phyloP scores from a whole-genome alignment of 2,888 invertebrate species.

The Itoplectis maculator region DNA sequence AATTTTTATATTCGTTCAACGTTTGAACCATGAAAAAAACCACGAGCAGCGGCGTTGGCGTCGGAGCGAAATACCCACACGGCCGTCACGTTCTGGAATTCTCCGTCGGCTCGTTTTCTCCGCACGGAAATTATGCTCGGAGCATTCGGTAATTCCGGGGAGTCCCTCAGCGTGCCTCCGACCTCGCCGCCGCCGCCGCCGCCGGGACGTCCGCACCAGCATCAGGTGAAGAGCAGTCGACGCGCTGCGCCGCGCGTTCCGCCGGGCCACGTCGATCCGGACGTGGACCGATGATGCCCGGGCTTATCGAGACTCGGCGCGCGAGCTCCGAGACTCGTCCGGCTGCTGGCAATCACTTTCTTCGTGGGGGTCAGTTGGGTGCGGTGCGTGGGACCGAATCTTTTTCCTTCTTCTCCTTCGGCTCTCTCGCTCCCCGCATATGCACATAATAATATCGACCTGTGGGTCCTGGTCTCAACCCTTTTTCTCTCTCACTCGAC shows the following conservation, averaged over 20 bases:
- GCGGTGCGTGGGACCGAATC: constrained; percentile 66
- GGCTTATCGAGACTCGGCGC: constrained; percentile 64
- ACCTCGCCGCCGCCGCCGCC: constrained; percentile 41
- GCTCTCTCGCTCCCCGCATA: constrained; percentile 15
- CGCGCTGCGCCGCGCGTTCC: constrained; percentile 42
- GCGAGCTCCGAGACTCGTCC: constrained; percentile 49
- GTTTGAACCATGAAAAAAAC: background rate
- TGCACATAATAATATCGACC: constrained; percentile 1
- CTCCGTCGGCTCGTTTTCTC: constrained; percentile 46
- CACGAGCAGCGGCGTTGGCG: background rate
- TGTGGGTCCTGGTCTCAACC: background rate
- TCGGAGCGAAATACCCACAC: background rate
- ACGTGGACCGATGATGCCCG: constrained; percentile 69
- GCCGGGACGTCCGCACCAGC: constrained; percentile 41
- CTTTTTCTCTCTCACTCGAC: background rate
- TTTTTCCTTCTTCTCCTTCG: constrained; percentile 25
- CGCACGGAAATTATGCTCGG: constrained; percentile 57
- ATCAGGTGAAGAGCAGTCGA: constrained; percentile 64
- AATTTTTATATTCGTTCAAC: background rate
- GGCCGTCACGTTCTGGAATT: constrained; percentile 30
- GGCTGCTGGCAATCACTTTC: constrained; percentile 73
- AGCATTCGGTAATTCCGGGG: constrained; percentile 66
- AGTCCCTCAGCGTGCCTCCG: constrained; percentile 58
- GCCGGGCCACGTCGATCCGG: constrained; percentile 66
- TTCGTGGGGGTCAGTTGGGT: constrained; percentile 75